Evolutionary conservation across 2,113 vertebrate genomes (phyloP), one percentile per base, ranked within the genome.

Genomic region (Natator depressus): DNA sequence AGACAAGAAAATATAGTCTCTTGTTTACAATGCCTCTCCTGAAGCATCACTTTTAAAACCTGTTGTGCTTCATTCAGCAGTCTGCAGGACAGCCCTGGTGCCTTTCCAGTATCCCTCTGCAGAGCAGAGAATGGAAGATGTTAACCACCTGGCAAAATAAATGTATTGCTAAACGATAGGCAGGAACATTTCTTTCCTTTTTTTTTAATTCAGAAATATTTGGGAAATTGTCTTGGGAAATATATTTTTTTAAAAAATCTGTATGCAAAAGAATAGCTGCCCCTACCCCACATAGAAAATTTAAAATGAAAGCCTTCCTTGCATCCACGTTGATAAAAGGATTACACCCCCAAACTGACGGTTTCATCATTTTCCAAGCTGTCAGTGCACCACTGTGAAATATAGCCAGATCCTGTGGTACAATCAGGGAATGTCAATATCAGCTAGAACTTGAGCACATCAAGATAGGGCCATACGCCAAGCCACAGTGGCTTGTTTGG

Each of bases 331-430:
- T 80, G 16, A 72, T 27, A 80, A 17, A 38, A 2, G 42, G 22
- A 85, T 5, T 54, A 59, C 57, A 89, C 75, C 75, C n/a, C 24
- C 9, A 24, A 75, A 42, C 4, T 3, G 0, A 0, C 49, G 8
- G 5, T 46, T 24, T 8, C 0, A 0, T n/a, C 1, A 0, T 84
- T 46, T 82, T 76, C 27, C 51, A 57, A 19, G 4, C 8, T 85
- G 19, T 42, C 87, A 29, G 27, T 55, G 1, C 8, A 65, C 31
- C 25, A 75, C 11, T 25, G 47, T 49, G 27, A 47, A 79, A 90
- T 78, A 88, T 4, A 2, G 46, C 22, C 57, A 87, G 6, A 51
- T 55, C 16, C 54, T 59, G 11, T 1, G 1, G 25, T n/a, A 62
- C 1, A 88, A 82, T 49, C 51, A 49, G 42, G n/a, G 10, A 80